These are phyloP conservation scores for Nomada lathburiana DNA, from an alignment of 2,888 invertebrate species.

Conservation along the genomic window DNA sequence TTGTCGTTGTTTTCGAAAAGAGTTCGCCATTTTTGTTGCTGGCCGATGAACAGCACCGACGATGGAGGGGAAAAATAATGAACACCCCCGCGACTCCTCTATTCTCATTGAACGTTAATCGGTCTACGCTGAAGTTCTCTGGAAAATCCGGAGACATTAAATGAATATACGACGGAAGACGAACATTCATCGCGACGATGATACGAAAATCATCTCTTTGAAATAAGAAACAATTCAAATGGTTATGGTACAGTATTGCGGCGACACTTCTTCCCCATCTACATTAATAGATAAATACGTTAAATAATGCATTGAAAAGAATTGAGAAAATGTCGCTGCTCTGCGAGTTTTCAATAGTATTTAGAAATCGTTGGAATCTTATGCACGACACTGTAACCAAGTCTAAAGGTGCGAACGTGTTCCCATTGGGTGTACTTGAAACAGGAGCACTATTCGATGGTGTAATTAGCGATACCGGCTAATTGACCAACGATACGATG, in stretches of 20 bases:
- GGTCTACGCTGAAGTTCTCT: conserved; percentile 45
- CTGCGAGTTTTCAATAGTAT: too few species aligned
- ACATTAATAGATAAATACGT: too few species aligned
- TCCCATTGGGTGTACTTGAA: conserved; percentile 26
- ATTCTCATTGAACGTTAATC: conserved; percentile 6
- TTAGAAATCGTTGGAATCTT: too few species aligned
- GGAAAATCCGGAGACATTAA: conserved; percentile 13
- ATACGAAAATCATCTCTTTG: too few species aligned
- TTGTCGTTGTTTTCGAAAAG: conserved; percentile 25
- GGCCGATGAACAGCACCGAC: conserved; percentile 43
- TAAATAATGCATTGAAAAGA: too few species aligned
- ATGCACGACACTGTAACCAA: too few species aligned
- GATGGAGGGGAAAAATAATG: conserved; percentile 36
- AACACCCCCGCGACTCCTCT: conserved; percentile 22
- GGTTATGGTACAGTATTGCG: too few species aligned
- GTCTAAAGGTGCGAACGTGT: conserved; percentile 5
- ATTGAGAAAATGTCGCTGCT: too few species aligned
- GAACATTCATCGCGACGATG: too few species aligned
- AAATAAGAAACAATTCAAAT: too few species aligned
- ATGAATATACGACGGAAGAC: neutral
- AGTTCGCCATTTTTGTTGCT: conserved; percentile 39
- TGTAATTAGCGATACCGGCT: conserved; percentile 55
- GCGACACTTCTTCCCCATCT: too few species aligned
- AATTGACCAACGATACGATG: conserved; percentile 57
- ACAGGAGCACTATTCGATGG: conserved; percentile 10